phyloP scores from a whole-genome alignment of 2,113 vertebrate species.

The Hydrochoerus hydrochaeris region DNA sequence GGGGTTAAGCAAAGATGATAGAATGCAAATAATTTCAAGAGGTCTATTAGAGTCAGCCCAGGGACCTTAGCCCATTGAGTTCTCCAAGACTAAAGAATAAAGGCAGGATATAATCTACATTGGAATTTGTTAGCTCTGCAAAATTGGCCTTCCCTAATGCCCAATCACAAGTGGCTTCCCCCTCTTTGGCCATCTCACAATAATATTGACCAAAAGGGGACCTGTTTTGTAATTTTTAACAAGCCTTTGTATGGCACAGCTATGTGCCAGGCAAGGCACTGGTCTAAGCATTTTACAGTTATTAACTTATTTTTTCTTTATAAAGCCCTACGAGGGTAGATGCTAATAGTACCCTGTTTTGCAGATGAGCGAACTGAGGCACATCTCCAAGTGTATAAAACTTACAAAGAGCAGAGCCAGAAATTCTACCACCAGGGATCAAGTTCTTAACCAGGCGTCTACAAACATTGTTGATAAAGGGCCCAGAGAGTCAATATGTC shows the following conservation, averaged over 20 bases:
- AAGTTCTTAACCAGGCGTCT: background rate
- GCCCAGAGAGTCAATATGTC: background rate
- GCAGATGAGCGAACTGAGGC: background rate
- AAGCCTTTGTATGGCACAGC: background rate
- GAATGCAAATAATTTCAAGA: background rate
- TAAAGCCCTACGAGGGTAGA: background rate
- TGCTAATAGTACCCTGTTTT: background rate
- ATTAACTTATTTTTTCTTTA: background rate
- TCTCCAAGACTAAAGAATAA: background rate
- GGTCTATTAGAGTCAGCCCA: background rate
- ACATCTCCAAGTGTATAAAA: background rate
- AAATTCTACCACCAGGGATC: background rate
- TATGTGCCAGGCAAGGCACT: background rate
- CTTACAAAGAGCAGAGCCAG: background rate
- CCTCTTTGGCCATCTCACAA: background rate
- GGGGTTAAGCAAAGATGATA: background rate
- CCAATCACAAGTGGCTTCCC: background rate
- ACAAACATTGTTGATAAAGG: background rate
- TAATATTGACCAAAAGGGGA: background rate
- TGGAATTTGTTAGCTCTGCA: background rate
- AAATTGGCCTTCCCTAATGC: background rate
- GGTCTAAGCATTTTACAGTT: background rate
- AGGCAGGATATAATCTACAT: background rate
- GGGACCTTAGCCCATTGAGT: background rate
- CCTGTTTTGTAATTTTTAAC: background rate